A percentile compares a stretch with the other conserved stretches of the same genome.
Evolutionary conservation across 2,888 invertebrate genomes (phyloP).

Genomic region (Platerodrilus igneus): DNA sequence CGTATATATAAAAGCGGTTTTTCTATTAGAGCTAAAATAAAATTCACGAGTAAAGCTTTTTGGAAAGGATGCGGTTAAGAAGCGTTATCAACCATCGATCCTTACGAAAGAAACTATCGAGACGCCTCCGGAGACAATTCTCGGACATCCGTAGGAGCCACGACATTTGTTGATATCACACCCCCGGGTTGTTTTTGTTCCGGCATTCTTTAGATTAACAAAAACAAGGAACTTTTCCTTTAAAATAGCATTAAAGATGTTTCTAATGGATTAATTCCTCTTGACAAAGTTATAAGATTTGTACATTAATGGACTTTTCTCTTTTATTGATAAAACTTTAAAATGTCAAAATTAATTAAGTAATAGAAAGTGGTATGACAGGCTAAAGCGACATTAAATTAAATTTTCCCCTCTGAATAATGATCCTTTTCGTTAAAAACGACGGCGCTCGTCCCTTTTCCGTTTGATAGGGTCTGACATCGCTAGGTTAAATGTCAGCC

Average conservation of each 20-base stretch:
- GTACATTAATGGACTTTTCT: conserved; percentile 31
- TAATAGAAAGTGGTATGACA: conserved; percentile 24
- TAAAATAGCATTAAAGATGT: conserved; percentile 28
- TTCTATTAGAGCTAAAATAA: too few species aligned
- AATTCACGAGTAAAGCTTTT: conserved; percentile 6
- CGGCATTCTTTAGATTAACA: conserved; percentile 26
- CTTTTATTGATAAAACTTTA: conserved; percentile 16
- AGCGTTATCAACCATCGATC: conserved; percentile 22
- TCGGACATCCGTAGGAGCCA: conserved; percentile 22
- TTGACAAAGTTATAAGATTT: conserved; percentile 26
- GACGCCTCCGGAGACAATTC: conserved; percentile 20
- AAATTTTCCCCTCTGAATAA: conserved; percentile 36
- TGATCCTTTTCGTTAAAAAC: conserved; percentile 28
- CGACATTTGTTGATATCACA: conserved; percentile 28
- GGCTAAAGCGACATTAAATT: conserved; percentile 32
- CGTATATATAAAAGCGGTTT: too few species aligned
- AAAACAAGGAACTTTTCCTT: conserved; percentile 28
- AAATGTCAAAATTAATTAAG: conserved; percentile 27
- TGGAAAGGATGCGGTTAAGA: conserved; percentile 14
- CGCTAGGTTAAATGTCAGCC: conserved; percentile 32
- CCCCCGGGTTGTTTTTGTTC: conserved; percentile 32
- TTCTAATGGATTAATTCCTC: conserved; percentile 34
- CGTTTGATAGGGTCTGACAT: conserved; percentile 27
- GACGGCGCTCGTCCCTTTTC: conserved; percentile 23
- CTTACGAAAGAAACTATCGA: conserved; percentile 17